Evolutionary conservation across 2,797 vertebrate genomes (phyloP).

Genomic region (Gila robusta): DNA sequence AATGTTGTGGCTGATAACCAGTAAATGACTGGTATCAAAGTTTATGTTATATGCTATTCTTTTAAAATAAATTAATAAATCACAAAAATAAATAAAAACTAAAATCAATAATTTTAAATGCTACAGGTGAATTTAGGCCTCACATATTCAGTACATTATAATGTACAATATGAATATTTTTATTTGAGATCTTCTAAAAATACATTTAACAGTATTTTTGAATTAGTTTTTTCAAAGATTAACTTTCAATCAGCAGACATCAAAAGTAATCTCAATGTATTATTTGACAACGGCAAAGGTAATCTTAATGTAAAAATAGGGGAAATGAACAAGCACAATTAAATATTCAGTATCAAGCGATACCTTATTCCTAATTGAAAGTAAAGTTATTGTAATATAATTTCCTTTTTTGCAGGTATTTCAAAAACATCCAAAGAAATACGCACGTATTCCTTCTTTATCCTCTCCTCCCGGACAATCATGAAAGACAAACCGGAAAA

Average conservation of each 20-base stretch:
- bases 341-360: neutral
- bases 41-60: neutral
- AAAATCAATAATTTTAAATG: neutral
- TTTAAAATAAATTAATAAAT: neutral
- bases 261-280: neutral
- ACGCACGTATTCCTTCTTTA: slow-evolving; percentile 84
- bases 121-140: too few relatives aligned
- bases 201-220: neutral
- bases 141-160: neutral
- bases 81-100: neutral
- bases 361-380: neutral
- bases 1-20: neutral
- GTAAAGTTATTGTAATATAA: neutral
- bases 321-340: neutral
- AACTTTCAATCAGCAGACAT: neutral
- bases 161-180: neutral
- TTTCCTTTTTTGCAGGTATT: slow-evolving; percentile 71
- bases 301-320: neutral
- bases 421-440: slow-evolving; percentile 76
- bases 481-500: slow-evolving; percentile 18
- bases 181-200: neutral
- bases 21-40: neutral
- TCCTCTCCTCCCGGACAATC: slow-evolving; percentile 60
- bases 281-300: neutral
- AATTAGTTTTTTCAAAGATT: neutral